These are phyloP conservation scores for Rhea americana DNA, from an alignment of 2,113 vertebrate genomes.

Conservation along the genomic window DNA sequence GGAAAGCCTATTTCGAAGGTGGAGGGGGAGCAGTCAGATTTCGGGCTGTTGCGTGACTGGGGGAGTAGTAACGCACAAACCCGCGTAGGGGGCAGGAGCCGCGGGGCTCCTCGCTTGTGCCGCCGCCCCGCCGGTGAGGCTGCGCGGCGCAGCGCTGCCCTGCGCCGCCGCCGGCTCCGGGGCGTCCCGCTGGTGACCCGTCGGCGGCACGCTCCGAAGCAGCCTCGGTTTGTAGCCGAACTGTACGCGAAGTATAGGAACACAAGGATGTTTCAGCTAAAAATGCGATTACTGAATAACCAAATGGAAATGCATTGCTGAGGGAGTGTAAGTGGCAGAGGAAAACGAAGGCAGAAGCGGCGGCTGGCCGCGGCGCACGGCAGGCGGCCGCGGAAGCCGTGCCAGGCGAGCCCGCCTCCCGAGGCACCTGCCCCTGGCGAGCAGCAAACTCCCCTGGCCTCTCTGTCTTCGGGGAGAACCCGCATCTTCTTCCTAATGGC, in stretches of 20 bases:
- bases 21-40: background rate
- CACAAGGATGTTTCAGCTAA: background rate
- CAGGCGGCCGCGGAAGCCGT: background rate
- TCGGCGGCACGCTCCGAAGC: background rate
- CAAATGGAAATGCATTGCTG: background rate
- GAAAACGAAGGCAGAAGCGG: background rate
- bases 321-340: background rate
- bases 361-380: background rate
- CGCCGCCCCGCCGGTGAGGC: background rate
- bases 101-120: background rate
- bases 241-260: background rate
- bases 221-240: background rate
- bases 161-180: background rate
- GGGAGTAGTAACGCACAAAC: background rate
- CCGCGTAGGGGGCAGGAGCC: no score
- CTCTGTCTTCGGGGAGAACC: background rate
- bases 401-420: background rate
- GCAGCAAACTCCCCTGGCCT: background rate
- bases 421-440: background rate
- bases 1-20: background rate
- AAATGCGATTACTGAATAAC: background rate
- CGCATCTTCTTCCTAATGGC: background rate
- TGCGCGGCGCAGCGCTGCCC: background rate
- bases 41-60: background rate
- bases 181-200: background rate